phyloP scores from a whole-genome alignment of 2,888 invertebrate genomes.

The Metacarcinus magister region DNA sequence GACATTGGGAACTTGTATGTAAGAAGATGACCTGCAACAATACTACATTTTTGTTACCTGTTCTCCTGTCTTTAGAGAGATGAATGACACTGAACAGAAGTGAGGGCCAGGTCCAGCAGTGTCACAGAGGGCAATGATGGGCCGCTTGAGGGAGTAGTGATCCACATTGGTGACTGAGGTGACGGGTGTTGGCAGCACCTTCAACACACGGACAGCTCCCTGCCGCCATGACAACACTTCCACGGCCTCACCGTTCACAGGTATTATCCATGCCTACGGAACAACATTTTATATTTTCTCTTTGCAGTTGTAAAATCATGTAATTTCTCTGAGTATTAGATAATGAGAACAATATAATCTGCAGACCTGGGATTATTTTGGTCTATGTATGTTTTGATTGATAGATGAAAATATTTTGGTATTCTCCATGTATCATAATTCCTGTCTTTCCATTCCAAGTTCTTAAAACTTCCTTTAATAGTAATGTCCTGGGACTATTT shows the following conservation, averaged over 20 bases:
- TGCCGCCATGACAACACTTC: conserved; percentile 98
- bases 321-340: too few species aligned
- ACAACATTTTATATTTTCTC: conserved; percentile 49
- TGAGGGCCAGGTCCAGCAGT: conserved; percentile 91
- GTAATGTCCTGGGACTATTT: not conserved
- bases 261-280: conserved; percentile 92
- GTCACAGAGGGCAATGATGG: conserved; percentile 95
- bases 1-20: not conserved
- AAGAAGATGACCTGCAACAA: not conserved
- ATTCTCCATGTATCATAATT: too few species aligned
- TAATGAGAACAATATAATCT: too few species aligned
- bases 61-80: conserved; percentile 93
- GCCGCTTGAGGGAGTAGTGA: conserved; percentile 91
- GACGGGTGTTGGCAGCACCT: conserved; percentile 93
- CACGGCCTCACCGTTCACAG: conserved; percentile 95
- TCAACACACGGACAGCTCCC: conserved; percentile 92
- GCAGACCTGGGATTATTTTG: too few species aligned
- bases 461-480: too few species aligned
- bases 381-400: too few species aligned
- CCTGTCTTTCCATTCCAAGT: too few species aligned
- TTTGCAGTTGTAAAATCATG: too few species aligned
- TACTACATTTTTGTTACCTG: conserved; percentile 86
- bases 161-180: conserved; percentile 87
- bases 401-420: too few species aligned
- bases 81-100: conserved; percentile 92